Base-by-base conservation (phyloP, 2,888 invertebrate species). In the Apantesis nais region DNA sequence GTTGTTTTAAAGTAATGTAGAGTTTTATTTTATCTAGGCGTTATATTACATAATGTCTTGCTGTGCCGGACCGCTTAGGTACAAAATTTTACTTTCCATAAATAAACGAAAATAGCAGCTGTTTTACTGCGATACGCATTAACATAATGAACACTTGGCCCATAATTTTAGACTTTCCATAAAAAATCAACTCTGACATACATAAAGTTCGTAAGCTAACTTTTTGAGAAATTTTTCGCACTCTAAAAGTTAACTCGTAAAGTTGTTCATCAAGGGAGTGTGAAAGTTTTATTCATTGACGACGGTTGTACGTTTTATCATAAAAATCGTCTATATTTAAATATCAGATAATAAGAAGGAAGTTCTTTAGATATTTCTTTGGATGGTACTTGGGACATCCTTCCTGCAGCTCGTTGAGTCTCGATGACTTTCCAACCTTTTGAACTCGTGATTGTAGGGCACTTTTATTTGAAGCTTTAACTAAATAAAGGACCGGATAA, bases 71-170 rank as follows among this genome's bases (percentile, higher is more conserved):
- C 12, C 41, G 52, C 39, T 37, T 63, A 67, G 39, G 41, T 75
- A 60, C 65, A 34, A 31, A 52, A 66, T 25, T 67, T 25, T 25
- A 19, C 39, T 60, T 65, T 48, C 39, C 29, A 76, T 70, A 81
- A 72, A 68, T 65, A 74, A 78, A 75, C 68, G 48, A 69, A 71
- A 76, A 76, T 73, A 81, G 71, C 80, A 80, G 82, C 78, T 82
- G 80, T 65, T 74, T 69, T 67, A 70, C 55, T 62, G 66, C 75
- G 67, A 75, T 74, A 76, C 60, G 61, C 83, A 81, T 81, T 83
- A 80, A 73, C 74, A 74, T 82, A 81, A 81, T 77, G 81, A 82
- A 75, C 72, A 74, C 74, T 82, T 58, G 67, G 66, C 70, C 69
- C 78, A 74, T 82, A 74, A 81, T 78, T 77, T 75, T 73, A 68